Evolutionary conservation across 2,888 invertebrate species (phyloP).

Genomic region (Leptinotarsa tumamoca): DNA sequence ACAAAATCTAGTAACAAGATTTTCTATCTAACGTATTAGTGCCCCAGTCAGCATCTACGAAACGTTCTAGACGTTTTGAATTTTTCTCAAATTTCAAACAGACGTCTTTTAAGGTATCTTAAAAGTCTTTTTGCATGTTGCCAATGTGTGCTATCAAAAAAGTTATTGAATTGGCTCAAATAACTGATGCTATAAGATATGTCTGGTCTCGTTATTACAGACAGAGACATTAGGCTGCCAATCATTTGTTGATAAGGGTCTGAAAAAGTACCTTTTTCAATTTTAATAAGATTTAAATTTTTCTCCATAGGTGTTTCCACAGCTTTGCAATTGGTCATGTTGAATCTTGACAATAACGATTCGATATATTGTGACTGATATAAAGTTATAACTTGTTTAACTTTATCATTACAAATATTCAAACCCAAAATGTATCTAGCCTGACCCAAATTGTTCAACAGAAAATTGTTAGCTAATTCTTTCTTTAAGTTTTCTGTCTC

Average conservation of each 20-base stretch:
- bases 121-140: too few relatives aligned
- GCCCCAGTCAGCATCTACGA: too few relatives aligned
- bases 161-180: too few relatives aligned
- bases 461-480: neutral
- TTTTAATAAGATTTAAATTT: neutral
- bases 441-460: neutral
- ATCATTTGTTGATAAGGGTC: neutral
- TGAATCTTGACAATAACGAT: slow-evolving; percentile 8
- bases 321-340: slow-evolving; percentile 12
- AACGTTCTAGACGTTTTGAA: too few relatives aligned
- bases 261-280: neutral
- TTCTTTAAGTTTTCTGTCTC: too few relatives aligned
- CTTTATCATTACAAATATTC: too few relatives aligned
- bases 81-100: too few relatives aligned
- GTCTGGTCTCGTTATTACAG: neutral
- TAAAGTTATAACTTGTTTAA: slow-evolving; percentile 15
- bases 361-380: slow-evolving; percentile 22
- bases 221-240: neutral
- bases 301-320: neutral
- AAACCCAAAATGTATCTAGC: neutral
- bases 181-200: too few relatives aligned
- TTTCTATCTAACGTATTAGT: too few relatives aligned
- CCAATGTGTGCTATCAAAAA: too few relatives aligned
- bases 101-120: too few relatives aligned
- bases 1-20: too few relatives aligned